phyloP scores from a whole-genome alignment of 2,888 invertebrate genomes.

The Euzophera pinguis region DNA sequence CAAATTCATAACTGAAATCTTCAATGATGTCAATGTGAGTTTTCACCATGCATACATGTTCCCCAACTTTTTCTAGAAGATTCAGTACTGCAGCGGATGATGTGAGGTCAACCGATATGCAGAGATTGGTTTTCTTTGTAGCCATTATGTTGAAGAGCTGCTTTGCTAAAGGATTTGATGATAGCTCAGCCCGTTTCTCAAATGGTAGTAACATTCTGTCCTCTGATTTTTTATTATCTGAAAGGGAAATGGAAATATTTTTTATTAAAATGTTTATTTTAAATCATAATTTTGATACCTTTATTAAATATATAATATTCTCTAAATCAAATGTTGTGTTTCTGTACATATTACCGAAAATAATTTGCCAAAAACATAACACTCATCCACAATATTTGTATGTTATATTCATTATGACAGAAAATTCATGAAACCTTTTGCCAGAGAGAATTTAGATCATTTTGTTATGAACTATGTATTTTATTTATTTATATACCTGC shows the following conservation, averaged over 20 bases:
- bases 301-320: too few relatives aligned
- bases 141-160: slow-evolving; percentile 89
- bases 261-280: background rate
- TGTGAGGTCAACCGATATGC: slow-evolving; percentile 93
- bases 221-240: slow-evolving; percentile 29
- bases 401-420: too few relatives aligned
- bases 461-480: background rate
- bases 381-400: too few relatives aligned
- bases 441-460: too few relatives aligned
- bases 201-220: slow-evolving; percentile 81
- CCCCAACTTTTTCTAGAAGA: slow-evolving; percentile 87
- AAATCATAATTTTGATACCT: too few relatives aligned
- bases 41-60: slow-evolving; percentile 92
- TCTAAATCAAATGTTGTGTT: too few relatives aligned
- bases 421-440: too few relatives aligned
- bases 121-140: slow-evolving; percentile 92
- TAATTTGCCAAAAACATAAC: too few relatives aligned
- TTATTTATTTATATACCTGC: slow-evolving; percentile 59
- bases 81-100: slow-evolving; percentile 84
- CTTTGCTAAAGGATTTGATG: slow-evolving; percentile 81
- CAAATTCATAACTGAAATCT: slow-evolving; percentile 85
- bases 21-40: slow-evolving; percentile 93
- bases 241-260: background rate
- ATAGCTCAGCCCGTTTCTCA: slow-evolving; percentile 78
- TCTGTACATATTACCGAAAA: too few relatives aligned